These are phyloP conservation scores for Oasisia sp. DNA, from an alignment of 2,888 invertebrate genomes.

Conservation along the genomic window DNA sequence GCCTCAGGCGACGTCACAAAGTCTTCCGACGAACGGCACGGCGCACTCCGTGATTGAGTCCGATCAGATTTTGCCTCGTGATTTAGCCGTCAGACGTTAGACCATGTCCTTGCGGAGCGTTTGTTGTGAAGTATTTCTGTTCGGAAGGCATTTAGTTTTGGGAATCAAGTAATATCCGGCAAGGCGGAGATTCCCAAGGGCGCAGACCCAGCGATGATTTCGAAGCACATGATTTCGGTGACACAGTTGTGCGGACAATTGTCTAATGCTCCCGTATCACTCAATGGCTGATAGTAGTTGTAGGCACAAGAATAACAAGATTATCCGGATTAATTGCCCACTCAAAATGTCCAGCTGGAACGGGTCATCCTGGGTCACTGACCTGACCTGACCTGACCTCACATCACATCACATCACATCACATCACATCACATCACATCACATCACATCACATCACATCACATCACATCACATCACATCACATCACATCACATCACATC, in stretches of 20 bases:
- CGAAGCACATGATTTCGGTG: neutral
- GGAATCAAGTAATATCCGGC: neutral
- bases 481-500: no score
- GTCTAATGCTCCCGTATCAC: neutral
- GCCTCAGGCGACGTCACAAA: neutral
- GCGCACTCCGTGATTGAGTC: neutral
- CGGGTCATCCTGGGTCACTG: neutral
- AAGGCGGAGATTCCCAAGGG: neutral
- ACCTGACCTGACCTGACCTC: neutral
- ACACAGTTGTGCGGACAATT: neutral
- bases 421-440: no score
- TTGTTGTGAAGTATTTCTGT: neutral
- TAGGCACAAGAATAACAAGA: neutral
- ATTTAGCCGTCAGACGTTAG: neutral
- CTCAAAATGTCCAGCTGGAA: neutral
- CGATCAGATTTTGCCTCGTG: neutral
- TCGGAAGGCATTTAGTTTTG: neutral
- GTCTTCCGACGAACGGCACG: neutral
- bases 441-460: no score
- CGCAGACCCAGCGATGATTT: neutral
- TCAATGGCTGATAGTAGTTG: neutral
- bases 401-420: no score
- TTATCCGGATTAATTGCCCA: neutral
- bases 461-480: no score
- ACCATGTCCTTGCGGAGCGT: neutral